A percentile compares a stretch with the other conserved stretches of the same genome.
These are phyloP conservation scores for Drosophila prolongata DNA, from an alignment of 2,888 invertebrate species.

Conservation along the genomic window DNA sequence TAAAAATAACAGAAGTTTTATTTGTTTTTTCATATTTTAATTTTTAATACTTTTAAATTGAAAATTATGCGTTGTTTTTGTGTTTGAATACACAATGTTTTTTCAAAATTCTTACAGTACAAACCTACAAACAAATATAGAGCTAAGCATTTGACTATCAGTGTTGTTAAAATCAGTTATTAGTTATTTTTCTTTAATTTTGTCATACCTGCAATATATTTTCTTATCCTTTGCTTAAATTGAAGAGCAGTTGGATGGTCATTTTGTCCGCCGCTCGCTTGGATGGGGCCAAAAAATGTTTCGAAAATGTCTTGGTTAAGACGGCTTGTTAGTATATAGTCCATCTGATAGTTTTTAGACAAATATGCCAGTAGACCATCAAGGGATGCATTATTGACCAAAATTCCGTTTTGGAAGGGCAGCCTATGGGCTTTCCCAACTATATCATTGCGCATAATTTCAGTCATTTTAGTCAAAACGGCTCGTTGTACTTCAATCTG, in stretches of 20 bases:
- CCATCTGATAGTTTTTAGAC: not conserved
- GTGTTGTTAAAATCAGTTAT: not conserved
- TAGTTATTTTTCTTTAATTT: not conserved
- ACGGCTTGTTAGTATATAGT: not conserved
- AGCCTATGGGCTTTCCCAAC: slow-evolving; percentile 4
- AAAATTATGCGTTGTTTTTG: too few relatives aligned
- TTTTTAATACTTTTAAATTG: too few relatives aligned
- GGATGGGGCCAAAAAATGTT: not conserved
- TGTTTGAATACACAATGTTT: too few relatives aligned
- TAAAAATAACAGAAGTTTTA: too few relatives aligned
- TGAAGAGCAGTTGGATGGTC: not conserved
- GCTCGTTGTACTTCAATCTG: not conserved
- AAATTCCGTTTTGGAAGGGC: slow-evolving; percentile 16
- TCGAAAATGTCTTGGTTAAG: slow-evolving; percentile 6
- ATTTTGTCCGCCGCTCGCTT: not conserved
- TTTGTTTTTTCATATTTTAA: too few relatives aligned
- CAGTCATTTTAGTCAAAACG: slow-evolving; percentile 6
- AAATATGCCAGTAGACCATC: slow-evolving; percentile 7
- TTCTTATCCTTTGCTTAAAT: not conserved
- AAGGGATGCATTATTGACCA: slow-evolving; percentile 15
- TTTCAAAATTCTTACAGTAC: too few relatives aligned
- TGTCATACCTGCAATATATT: not conserved
- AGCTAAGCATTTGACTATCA: not conserved
- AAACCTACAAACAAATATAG: not conserved
- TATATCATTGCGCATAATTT: slow-evolving; percentile 8